Percentiles rank a stretch among this genome's conserved stretches.
phyloP scores from a whole-genome alignment of 37 sponge, comb jelly and placozoan species.

The Eunapius fragilis region DNA sequence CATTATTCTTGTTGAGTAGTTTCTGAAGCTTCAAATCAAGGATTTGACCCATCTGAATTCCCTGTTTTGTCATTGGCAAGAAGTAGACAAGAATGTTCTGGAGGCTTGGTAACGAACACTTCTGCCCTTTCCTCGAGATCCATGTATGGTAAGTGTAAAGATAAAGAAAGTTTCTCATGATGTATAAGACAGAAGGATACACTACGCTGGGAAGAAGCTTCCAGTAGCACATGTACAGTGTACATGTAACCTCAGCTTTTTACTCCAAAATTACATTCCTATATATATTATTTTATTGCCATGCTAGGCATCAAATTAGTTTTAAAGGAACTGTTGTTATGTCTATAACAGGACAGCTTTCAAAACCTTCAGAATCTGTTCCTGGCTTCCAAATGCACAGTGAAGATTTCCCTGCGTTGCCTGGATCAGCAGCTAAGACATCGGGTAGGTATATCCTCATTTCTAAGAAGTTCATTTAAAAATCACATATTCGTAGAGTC shows the following conservation, averaged over 20 bases:
- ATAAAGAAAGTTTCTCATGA: not conserved
- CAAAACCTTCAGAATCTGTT: conserved; percentile 64
- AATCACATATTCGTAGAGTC: conserved; percentile 22
- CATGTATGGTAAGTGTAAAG: conserved; percentile 1
- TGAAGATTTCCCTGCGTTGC: conserved; percentile 99
- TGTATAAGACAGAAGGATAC: not conserved
- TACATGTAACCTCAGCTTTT: no score
- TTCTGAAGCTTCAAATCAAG: conserved; percentile 44
- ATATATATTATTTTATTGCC: no score
- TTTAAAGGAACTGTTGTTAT: not conserved
- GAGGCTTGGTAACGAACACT: conserved; percentile 21
- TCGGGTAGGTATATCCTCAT: not conserved
- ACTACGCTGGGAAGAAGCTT: no score
- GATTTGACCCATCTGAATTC: conserved; percentile 70
- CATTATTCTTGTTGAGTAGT: conserved; percentile 15
- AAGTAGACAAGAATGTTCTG: conserved; percentile 39
- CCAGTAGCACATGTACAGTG: no score
- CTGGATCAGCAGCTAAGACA: conserved; percentile 73
- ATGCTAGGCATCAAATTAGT: not conserved
- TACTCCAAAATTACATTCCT: no score
- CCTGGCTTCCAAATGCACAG: conserved; percentile 96
- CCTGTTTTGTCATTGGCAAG: conserved; percentile 40
- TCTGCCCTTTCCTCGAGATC: conserved; percentile 27
- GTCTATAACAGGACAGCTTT: conserved; percentile 40
- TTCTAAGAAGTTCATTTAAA: not conserved